Evolutionary conservation across 2,113 vertebrate genomes (phyloP).

Genomic region (Laticauda laticaudata): DNA sequence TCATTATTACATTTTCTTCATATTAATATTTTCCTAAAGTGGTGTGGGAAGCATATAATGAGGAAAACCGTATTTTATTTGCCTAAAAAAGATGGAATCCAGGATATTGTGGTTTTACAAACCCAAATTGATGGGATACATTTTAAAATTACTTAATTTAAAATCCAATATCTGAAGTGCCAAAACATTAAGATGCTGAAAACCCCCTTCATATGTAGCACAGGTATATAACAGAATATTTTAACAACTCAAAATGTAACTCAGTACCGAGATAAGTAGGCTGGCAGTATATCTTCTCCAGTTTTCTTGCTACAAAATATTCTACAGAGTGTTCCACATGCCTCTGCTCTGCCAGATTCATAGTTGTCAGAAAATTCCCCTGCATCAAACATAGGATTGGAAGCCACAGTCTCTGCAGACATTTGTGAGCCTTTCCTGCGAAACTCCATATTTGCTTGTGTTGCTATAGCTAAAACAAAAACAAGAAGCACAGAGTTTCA

Average conservation of each 20-base stretch:
- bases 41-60: not conserved
- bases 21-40: not conserved
- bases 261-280: conserved; percentile 93
- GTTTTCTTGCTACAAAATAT: conserved; percentile 99
- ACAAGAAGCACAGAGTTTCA: conserved; percentile 62
- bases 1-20: not conserved
- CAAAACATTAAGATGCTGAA: not conserved
- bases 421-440: conserved; percentile 92
- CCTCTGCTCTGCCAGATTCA: conserved; percentile 92
- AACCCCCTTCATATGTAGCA: not conserved
- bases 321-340: conserved; percentile 92
- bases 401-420: conserved; percentile 92
- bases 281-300: conserved; percentile 94
- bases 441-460: conserved; percentile 88
- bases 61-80: not conserved
- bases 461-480: conserved; percentile 84
- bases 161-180: not conserved
- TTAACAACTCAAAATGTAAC: conserved; percentile 61
- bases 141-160: not conserved
- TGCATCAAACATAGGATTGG: conserved; percentile 88
- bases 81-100: not conserved
- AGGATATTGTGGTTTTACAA: not conserved
- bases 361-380: conserved; percentile 95
- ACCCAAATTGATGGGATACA: not conserved
- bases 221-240: conserved; percentile 30